Conservation (phyloP, 2,888 invertebrate genomes). For the Caenorhabditis sp. region DNA sequence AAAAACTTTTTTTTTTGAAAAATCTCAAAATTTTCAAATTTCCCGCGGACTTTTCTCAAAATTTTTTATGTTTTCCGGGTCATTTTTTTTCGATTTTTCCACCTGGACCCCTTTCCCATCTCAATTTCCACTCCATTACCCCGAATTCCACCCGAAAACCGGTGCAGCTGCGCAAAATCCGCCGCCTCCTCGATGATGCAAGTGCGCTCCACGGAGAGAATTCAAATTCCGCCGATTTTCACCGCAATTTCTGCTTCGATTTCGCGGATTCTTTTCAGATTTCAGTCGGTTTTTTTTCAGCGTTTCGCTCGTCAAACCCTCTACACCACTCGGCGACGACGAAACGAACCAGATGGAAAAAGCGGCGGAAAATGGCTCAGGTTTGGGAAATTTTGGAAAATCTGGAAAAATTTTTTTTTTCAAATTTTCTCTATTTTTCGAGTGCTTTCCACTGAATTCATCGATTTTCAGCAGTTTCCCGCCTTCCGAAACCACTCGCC, state of each 20-base stretch:
- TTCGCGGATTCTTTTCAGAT: neutral
- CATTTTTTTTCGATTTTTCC: neutral
- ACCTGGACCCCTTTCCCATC: too few species aligned
- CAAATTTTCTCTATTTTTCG: neutral
- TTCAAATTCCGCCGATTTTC: too few species aligned
- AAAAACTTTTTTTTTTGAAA: constrained; percentile 9
- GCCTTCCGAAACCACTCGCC: constrained; percentile 49
- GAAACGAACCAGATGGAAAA: constrained; percentile 48
- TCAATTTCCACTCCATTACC: neutral
- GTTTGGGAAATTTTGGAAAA: constrained; percentile 9
- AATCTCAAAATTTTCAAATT: constrained; percentile 12
- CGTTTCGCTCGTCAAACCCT: constrained; percentile 22
- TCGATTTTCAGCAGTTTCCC: constrained; percentile 36
- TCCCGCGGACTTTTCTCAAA: neutral
- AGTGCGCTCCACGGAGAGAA: constrained; percentile 37
- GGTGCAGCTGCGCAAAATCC: neutral
- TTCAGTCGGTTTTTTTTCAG: constrained; percentile 25
- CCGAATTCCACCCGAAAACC: neutral
- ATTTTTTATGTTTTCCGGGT: neutral
- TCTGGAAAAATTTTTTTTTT: neutral
- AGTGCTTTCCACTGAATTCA: neutral
- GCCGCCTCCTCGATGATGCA: constrained; percentile 13
- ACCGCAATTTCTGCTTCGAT: constrained; percentile 8
- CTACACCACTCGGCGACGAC: neutral
- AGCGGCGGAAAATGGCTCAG: constrained; percentile 18